A percentile compares a stretch with the other conserved stretches of the same genome.
Evolutionary conservation across 1,140 invertebrate species (phyloP).

Genomic region (Drosophila sp.): DNA sequence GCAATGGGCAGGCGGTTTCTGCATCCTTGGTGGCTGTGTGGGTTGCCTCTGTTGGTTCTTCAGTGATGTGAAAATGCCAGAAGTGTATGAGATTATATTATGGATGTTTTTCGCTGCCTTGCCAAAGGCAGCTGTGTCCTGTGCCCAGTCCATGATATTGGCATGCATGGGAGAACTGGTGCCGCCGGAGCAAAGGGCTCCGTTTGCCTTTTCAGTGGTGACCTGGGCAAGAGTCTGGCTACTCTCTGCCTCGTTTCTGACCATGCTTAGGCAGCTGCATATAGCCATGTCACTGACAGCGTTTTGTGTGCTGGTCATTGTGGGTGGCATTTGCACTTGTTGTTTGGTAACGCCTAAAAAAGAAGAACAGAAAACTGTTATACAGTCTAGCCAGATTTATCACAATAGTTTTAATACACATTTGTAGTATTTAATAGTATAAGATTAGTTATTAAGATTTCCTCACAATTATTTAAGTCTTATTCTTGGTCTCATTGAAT

Average conservation of each 20-base stretch:
- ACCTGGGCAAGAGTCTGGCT: conserved; percentile 76
- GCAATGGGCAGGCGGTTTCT: conserved; percentile 64
- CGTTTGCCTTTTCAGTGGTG: conserved; percentile 68
- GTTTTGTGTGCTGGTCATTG: conserved; percentile 66
- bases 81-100: conserved; percentile 58
- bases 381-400: not conserved
- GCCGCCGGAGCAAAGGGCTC: conserved; percentile 50
- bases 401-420: conserved; percentile 32
- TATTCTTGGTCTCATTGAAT: not conserved
- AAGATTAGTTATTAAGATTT: not conserved
- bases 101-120: conserved; percentile 66
- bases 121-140: conserved; percentile 70
- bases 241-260: conserved; percentile 76
- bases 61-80: conserved; percentile 50
- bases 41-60: conserved; percentile 67
- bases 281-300: conserved; percentile 67
- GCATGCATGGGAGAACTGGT: conserved; percentile 69
- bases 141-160: conserved; percentile 69
- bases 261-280: conserved; percentile 65
- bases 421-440: conserved; percentile 26
- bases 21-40: conserved; percentile 50
- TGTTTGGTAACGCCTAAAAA: conserved; percentile 49
- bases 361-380: conserved; percentile 8
- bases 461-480: not conserved
- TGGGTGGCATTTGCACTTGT: conserved; percentile 73